Conservation (phyloP, 2,888 invertebrate genomes). For the Dexiosoma caninum region DNA sequence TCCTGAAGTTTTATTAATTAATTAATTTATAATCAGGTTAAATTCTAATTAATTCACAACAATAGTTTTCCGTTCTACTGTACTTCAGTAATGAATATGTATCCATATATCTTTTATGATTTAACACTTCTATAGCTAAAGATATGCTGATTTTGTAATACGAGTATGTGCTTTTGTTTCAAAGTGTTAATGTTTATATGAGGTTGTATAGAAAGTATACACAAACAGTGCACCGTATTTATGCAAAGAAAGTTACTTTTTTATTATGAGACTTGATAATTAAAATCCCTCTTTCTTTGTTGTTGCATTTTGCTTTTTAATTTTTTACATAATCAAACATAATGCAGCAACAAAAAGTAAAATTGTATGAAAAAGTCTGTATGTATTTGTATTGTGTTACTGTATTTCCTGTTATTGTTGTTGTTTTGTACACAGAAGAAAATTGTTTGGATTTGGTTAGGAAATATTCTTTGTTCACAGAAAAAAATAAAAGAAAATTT, state of each 20-base stretch:
- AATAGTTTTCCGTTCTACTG: too few relatives aligned
- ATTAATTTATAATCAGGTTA: too few relatives aligned
- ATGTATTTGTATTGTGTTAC: slow-evolving; percentile 11
- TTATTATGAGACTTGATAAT: slow-evolving; percentile 57
- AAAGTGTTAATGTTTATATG: slow-evolving; percentile 24
- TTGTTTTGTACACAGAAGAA: slow-evolving; percentile 4
- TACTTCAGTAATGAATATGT: background rate
- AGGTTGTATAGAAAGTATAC: background rate
- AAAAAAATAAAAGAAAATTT: too few relatives aligned
- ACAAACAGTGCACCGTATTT: background rate
- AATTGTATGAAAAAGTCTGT: background rate
- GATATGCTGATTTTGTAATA: background rate
- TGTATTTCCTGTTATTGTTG: slow-evolving; percentile 27
- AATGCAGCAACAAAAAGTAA: slow-evolving; percentile 34
- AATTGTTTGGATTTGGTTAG: background rate
- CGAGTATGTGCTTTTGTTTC: background rate
- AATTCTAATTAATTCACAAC: too few relatives aligned
- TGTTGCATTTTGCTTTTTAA: slow-evolving; percentile 1
- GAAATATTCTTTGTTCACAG: too few relatives aligned
- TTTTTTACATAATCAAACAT: slow-evolving; percentile 58
- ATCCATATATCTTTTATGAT: slow-evolving; percentile 24
- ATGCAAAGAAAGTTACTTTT: slow-evolving; percentile 47
- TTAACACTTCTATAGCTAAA: slow-evolving; percentile 45
- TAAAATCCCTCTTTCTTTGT: slow-evolving; percentile 45
- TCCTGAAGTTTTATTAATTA: too few relatives aligned